Conservation (phyloP, 2,113 vertebrate species). For the Carlito syrichta region DNA sequence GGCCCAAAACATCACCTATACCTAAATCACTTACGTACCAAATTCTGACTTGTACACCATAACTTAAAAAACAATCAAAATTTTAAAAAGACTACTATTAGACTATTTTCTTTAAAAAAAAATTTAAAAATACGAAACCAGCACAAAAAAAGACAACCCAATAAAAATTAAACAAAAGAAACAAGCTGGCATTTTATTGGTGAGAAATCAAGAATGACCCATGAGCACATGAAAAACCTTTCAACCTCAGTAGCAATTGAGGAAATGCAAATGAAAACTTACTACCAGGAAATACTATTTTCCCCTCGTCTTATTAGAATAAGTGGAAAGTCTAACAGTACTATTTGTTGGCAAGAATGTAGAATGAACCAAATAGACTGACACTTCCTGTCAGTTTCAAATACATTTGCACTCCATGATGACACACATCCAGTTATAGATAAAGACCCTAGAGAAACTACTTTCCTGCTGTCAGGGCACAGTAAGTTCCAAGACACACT, state of each 20-base stretch:
- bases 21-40: too few relatives aligned
- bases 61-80: too few relatives aligned
- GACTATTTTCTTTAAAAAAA: neutral
- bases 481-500: neutral
- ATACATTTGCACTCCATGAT: neutral
- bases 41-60: too few relatives aligned
- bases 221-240: neutral
- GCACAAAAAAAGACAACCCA: neutral
- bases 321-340: neutral
- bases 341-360: neutral
- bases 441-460: neutral
- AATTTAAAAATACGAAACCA: neutral
- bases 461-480: neutral
- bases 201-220: neutral
- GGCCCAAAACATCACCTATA: too few relatives aligned
- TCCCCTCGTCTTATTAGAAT: neutral
- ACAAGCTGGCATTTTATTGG: neutral
- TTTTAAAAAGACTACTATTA: neutral
- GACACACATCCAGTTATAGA: neutral
- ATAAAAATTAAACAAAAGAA: neutral
- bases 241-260: neutral
- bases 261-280: neutral
- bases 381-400: neutral
- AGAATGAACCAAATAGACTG: neutral
- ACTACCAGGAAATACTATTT: neutral